Base-by-base conservation (phyloP, 2,797 vertebrate genomes). In the Myiothlypis coronata region DNA sequence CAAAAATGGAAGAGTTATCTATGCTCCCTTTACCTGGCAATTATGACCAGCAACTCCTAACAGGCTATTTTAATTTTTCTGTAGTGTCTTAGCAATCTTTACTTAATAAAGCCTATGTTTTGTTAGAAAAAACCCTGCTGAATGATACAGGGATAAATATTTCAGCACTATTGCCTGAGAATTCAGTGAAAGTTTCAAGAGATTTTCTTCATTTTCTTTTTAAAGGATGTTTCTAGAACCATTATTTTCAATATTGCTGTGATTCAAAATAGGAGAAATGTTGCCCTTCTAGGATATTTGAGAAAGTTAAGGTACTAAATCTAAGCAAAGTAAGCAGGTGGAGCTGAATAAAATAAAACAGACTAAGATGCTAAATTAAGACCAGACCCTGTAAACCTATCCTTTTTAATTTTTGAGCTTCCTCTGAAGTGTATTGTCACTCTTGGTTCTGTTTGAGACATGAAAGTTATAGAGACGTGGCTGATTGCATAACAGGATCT, bases 391-490 rank as follows among this genome's bases (percentile, higher is more conserved):
- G 8, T 9, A 89, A 69, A 67, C 4, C 8, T 68, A 26, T 34
- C 8, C 3, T 41, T 59, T 86, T 16, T 76, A 11, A 32, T 70
- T 71, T 64, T 61, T 5, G 2, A 47, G 35, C 26, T 60, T 34
- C 11, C 28, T 56, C 26, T 76, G 24, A 64, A 44, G 12, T 26
- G n/a, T 0, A 0, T 56, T 13, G 7, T 11, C 7, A 22, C 27
- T 60, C 7, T 27, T 52, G 2, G 7, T 37, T 83, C 22, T 47
- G 12, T 76, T 60, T 60, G 19, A 77, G 28, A 50, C 21, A 34
- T 15, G 14, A 60, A 47, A 77, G 18, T 49, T 49, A 6, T 8
- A 26, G 20, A 34, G 5, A 44, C 0, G 0, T 11, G 49, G 56
- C 26, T 12, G 22, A 37, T 8, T 57, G 23, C 30, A 2, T 20